Evolutionary conservation across 2,797 vertebrate species (phyloP), one percentile per base, ranked within the genome.

Genomic region (Gobio occitaniae): DNA sequence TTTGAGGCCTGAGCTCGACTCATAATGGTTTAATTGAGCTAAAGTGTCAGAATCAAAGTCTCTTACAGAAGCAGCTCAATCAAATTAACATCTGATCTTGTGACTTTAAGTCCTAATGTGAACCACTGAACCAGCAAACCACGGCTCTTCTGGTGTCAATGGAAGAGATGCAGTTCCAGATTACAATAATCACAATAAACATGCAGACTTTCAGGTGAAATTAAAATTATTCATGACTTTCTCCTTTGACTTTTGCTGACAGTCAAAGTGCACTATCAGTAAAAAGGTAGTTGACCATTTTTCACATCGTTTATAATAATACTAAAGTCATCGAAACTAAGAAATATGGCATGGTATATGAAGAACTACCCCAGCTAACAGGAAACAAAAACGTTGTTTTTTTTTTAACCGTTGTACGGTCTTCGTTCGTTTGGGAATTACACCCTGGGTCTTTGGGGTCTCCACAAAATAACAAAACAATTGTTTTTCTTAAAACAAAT

Each of bases 11-110:
- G 44, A 15, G 56, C 71, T 15, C 1, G 36, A 66, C 59, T 79
- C 32, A 54, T 87, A 72, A 78, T 70, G 65, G 11, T 76, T 66
- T 80, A 74, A 84, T 72, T 84, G 59, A 74, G 69, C 66, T 78
- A n/a, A 86, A 68, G 59, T 17, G 21, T 75, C 48, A 54, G 29
- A 74, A 59, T 76, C 56, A 38, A 50, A 77, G 80, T 19, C 68
- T 70, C 63, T 29, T 56, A 65, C 15, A 36, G 19, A 69, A 61
- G 16, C 80, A 77, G 41, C 16, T 68, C 19, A 68, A 83, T 81
- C 44, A 52, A 61, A 76, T 76, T 59, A 69, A 70, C 59, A 41
- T 36, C 16, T n/a, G 21, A 74, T 74, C 59, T 52, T 6, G 4
- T 80, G 36, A 66, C 78, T 52, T 52, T 41, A 25, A 16, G n/a